Conservation (phyloP, 2,888 invertebrate species). For the Piscicola geometra region DNA sequence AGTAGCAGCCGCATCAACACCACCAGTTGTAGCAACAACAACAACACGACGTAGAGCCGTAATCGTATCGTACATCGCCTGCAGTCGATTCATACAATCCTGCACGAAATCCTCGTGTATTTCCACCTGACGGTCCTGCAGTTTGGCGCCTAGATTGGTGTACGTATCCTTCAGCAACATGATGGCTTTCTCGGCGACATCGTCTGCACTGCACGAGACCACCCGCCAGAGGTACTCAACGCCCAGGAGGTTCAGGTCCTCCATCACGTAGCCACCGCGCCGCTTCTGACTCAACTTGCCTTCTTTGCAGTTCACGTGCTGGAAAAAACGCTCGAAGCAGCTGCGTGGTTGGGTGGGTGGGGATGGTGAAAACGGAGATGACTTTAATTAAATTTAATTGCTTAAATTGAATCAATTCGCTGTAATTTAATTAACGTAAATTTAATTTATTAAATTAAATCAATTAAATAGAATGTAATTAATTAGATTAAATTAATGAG, state of each 20-base stretch:
- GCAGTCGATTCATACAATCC: conserved; percentile 82
- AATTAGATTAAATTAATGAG: background rate
- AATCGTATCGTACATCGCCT: conserved; percentile 70
- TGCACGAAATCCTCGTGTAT: conserved; percentile 88
- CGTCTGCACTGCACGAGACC: conserved; percentile 80
- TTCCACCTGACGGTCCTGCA: conserved; percentile 69
- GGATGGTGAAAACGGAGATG: background rate
- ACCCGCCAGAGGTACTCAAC: conserved; percentile 92
- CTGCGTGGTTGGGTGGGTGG: conserved; percentile 45
- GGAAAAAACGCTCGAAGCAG: conserved; percentile 76
- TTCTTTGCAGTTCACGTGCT: conserved; percentile 89
- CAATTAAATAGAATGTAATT: background rate
- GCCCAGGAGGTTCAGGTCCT: conserved; percentile 89
- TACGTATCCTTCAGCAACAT: conserved; percentile 85
- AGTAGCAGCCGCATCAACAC: conserved; percentile 48
- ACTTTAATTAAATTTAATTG: too few species aligned
- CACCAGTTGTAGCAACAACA: conserved; percentile 50
- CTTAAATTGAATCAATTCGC: too few species aligned
- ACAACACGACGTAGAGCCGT: conserved; percentile 45
- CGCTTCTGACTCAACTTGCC: conserved; percentile 82
- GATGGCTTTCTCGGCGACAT: conserved; percentile 85
- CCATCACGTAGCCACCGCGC: conserved; percentile 70
- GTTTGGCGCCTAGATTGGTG: conserved; percentile 81
- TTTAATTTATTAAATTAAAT: too few species aligned
- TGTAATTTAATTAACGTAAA: too few species aligned